Percentiles rank a stretch among this genome's conserved stretches.
Evolutionary conservation across 2,113 vertebrate genomes (phyloP).

Genomic region (Tichodroma muraria): DNA sequence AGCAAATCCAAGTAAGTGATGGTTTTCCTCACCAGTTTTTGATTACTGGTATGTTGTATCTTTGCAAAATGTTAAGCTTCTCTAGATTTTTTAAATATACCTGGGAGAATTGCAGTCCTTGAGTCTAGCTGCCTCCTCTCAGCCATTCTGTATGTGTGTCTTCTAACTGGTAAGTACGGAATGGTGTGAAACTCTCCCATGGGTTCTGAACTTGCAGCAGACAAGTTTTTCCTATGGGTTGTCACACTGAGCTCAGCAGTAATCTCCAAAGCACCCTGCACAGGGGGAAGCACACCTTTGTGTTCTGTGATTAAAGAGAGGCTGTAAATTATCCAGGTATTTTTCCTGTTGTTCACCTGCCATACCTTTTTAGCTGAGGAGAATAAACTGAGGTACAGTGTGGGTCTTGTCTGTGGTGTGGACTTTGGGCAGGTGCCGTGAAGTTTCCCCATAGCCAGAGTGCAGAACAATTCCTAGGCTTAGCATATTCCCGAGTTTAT

Average conservation of each 20-base stretch:
- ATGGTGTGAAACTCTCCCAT: not conserved
- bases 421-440: not conserved
- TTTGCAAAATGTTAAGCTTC: not conserved
- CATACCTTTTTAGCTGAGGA: not conserved
- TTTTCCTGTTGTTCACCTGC: not conserved
- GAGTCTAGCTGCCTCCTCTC: not conserved
- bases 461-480: not conserved
- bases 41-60: not conserved
- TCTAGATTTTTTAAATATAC: not conserved
- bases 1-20: conserved; percentile 78
- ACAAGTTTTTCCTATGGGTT: not conserved
- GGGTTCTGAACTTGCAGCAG: not conserved
- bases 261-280: fast-evolving
- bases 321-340: not conserved
- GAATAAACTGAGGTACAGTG: not conserved
- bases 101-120: not conserved
- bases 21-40: not conserved
- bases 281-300: not conserved
- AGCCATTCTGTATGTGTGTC: not conserved
- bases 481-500: fast-evolving
- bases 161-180: not conserved
- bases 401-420: not conserved
- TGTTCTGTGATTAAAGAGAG: not conserved
- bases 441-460: not conserved
- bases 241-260: fast-evolving